Evolutionary conservation across 2,888 invertebrate genomes (phyloP), one percentile per base, ranked within the genome.

Genomic region (Plagodis pulveraria): DNA sequence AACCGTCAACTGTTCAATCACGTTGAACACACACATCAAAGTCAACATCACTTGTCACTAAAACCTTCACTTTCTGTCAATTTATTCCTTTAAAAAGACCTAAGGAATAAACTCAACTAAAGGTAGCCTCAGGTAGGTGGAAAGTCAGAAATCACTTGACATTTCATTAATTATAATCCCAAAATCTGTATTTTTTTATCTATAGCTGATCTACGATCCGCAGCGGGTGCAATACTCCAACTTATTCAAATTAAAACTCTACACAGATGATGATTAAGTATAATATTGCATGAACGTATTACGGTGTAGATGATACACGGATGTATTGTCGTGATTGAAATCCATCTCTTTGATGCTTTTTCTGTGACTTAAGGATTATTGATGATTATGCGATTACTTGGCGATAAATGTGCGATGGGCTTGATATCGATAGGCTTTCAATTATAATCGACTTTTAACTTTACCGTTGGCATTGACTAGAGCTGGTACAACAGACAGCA

Each of bases 381-480:
- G 87, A 90, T 89, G 87, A 87, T 87, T 85, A 86, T 79, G 79
- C 81, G 83, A 87, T 89, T 88, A 88, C 86, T 74, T 73, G 72
- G 81, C 86, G 81, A 78, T 84, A 61, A 77, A 73, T 68, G 64
- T 69, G 62, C 44, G 56, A 59, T 46, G 58, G 62, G 56, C 50
- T 49, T 59, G 54, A 67, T 68, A 40, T 54, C 0, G 41, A 41
- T 9, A 9, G 8, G 10, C 10, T 41, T n/a, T 41, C n/a, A 41
- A n/a, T 41, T 6, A n/a, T 9, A 41, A 41, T n/a, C 41, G 38
- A 38, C 38, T 38, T 38, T 38, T 38, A 38, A 38, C 22, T 22
- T 22, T 22, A 22, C 22, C 22, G 22, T 22, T 22, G 22, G 22
- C 22, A 22, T 22, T 22, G 22, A 4, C 22, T 22, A 22, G 22